Base-by-base conservation (phyloP, 2,888 invertebrate species). In the Luperina nickerlii region DNA sequence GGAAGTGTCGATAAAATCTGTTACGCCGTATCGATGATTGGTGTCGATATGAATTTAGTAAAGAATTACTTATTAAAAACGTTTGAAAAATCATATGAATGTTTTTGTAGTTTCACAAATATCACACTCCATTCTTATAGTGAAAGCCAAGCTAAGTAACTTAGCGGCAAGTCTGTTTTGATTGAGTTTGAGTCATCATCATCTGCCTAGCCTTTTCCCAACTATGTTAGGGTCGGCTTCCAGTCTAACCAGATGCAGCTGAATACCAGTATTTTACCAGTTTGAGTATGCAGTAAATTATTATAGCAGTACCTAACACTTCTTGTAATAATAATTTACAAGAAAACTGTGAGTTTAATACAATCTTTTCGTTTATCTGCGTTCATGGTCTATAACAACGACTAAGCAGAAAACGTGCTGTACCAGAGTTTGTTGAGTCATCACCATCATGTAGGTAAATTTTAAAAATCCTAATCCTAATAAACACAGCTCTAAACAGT, bases 381-480 rank as follows among this genome's bases (percentile, higher is more conserved):
- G 18, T 76, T 9, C 6, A 24, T 11, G 9, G 5, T 15, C 32
- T 32, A n/a, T 18, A 65, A 62, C n/a, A 84, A 54, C 78, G 7
- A 84, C 54, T 57, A 57, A 42, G 7, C n/a, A 15, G 7, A 54
- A 60, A 62, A 32, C 20, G 7, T 20, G 5, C 20, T 32, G 0
- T 27, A 54, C 13, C 45, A 54, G 32, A 67, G 18, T 24, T 5
- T 24, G 42, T 9, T 78, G 79, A 62, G 20, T 68, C 68, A 84
- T 79, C 24, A 48, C 32, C 24, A 83, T 62, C 8, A 45, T 0
- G 15, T 48, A 18, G 3, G 0, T 67, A 62, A 68, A 84, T 63
- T 80, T 84, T 81, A 70, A 65, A 60, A 74, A 71, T 27, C 9
- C 15, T 15, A 45, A 85, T 71, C 54, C 18, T 24, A 78, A 81